Percentiles rank a stretch among this genome's conserved stretches.
Evolutionary conservation across 2,888 invertebrate species (phyloP).

Genomic region (Plagodis dolabraria): DNA sequence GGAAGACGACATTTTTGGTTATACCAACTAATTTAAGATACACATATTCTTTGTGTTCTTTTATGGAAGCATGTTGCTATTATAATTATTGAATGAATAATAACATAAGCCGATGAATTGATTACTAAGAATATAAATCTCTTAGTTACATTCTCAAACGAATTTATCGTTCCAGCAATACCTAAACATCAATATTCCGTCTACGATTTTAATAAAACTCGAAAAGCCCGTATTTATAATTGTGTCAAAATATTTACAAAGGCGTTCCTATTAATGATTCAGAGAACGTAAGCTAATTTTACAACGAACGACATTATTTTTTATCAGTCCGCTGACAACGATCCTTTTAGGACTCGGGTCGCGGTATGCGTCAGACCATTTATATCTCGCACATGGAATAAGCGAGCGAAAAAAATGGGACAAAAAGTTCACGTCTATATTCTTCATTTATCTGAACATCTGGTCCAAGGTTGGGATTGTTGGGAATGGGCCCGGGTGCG

Average conservation of each 20-base stretch:
- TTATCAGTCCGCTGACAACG: conserved; percentile 29
- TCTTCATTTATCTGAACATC: conserved; percentile 42
- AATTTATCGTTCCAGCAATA: conserved; percentile 13
- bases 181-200: conserved; percentile 27
- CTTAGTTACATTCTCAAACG: conserved; percentile 19
- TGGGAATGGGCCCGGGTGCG: conserved; percentile 18
- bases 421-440: conserved; percentile 44
- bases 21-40: no score
- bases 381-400: conserved; percentile 38
- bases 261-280: conserved; percentile 32
- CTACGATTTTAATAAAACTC: conserved; percentile 22
- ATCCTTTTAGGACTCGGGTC: conserved; percentile 32
- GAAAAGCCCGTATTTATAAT: conserved; percentile 24
- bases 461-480: conserved; percentile 38
- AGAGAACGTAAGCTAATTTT: conserved; percentile 33
- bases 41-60: no score
- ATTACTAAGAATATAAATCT: conserved; percentile 14
- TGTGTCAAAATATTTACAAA: conserved; percentile 35
- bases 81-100: no score
- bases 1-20: no score
- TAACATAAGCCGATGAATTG: no score
- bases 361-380: conserved; percentile 32
- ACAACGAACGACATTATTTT: conserved; percentile 32
- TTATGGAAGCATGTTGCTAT: no score
- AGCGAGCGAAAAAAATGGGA: conserved; percentile 31